phyloP scores from a whole-genome alignment of 1,140 invertebrate species.

The Acromyrmex echinatior region DNA sequence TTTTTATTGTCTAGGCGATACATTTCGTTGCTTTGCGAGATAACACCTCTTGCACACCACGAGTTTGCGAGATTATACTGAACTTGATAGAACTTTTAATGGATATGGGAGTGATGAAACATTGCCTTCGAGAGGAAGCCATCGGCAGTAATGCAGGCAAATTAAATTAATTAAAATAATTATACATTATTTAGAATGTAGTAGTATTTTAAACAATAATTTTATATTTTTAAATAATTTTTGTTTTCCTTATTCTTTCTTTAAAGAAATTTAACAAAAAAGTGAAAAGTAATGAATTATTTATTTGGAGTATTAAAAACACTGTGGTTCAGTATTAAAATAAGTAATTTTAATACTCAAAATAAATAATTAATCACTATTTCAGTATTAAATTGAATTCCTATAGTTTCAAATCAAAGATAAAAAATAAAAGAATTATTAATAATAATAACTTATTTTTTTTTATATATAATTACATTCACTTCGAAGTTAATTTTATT shows the following conservation, averaged over 20 bases:
- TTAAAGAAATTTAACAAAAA: too few relatives aligned
- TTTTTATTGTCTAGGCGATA: conserved; percentile 89
- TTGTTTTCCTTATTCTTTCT: background rate
- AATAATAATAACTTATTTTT: too few relatives aligned
- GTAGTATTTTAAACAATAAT: background rate
- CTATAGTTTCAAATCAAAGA: too few relatives aligned
- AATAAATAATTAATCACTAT: too few relatives aligned
- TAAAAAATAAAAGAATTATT: background rate
- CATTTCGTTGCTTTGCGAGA: conserved; percentile 94
- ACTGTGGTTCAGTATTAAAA: too few relatives aligned
- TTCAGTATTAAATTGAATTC: too few relatives aligned
- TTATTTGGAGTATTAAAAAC: too few relatives aligned
- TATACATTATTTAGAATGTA: conserved; percentile 9
- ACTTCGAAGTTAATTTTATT: background rate
- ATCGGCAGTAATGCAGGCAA: conserved; percentile 71
- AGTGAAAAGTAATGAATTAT: too few relatives aligned
- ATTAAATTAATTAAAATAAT: conserved; percentile 1
- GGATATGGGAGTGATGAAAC: conserved; percentile 94
- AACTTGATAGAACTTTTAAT: conserved; percentile 96
- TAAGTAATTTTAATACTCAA: too few relatives aligned
- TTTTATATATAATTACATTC: background rate
- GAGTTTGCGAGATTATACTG: conserved; percentile 96
- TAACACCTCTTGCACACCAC: conserved; percentile 91
- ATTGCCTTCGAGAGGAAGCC: conserved; percentile 85
- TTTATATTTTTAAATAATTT: background rate